Evolutionary conservation across 2,888 invertebrate species (phyloP), one percentile per base, ranked within the genome.

Genomic region (Anorthoa munda): DNA sequence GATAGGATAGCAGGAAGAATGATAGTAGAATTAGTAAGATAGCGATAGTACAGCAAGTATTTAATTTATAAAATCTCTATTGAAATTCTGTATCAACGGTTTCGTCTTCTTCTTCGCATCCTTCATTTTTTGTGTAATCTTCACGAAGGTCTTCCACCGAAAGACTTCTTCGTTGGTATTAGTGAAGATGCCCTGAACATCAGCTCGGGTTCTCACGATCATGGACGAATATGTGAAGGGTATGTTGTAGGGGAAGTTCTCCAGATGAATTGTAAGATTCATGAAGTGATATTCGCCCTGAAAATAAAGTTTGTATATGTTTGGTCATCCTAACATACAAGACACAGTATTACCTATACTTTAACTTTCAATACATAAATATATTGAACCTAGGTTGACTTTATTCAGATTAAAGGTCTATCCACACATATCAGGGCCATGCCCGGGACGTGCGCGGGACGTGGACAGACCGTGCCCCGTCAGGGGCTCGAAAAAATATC

Each of bases 181-280:
- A 0, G 79, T 87, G 4, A 82, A 18, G 9, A 84, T 12, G 0
- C 84, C 86, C 48, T 87, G 80, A 13, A 87, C 69, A 55, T 87
- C 87, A 0, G 70, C 84, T 3, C 87, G 66, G 12, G 82, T 85
- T 55, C 81, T 77, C n/a, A 87, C 84, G 1, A 81, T 81, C 60
- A 87, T 51, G 0, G 86, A 85, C 0, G 84, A 82, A 66, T 86
- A 87, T 0, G 87, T 87, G 53, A 87, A 87, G 0, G 87, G 87
- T 58, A 87, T 78, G 9, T 79, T 79, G 39, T 85, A 71, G 0
- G 87, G 87, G 12, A 87, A 84, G 48, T 87, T 85, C 53, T 87
- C 86, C 66, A 87, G 61, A 48, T 87, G 84, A 11, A 87, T 81
- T 9, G 78, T 75, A 0, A 87, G 9, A 26, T 86, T 79, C 55